A percentile compares a stretch with the other conserved stretches of the same genome.
These are phyloP conservation scores for Cactoblastis cactorum DNA, from an alignment of 2,888 invertebrate genomes.

Conservation along the genomic window DNA sequence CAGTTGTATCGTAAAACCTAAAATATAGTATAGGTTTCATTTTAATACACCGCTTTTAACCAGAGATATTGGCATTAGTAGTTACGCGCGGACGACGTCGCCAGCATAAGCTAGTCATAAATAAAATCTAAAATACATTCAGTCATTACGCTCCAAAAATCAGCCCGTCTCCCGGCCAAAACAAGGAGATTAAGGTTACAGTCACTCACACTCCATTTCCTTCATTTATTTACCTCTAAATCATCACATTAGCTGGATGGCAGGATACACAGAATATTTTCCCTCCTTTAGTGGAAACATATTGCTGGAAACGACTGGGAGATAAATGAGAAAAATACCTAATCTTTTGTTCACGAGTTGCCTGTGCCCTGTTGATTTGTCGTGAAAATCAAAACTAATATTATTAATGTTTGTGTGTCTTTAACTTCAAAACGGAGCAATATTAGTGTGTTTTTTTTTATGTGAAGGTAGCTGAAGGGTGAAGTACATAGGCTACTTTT, in stretches of 20 bases:
- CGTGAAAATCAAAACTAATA: not conserved
- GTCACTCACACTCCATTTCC: conserved; percentile 12
- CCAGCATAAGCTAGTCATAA: not conserved
- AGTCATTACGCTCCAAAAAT: not conserved
- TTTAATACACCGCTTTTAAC: too few species aligned
- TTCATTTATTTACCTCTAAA: conserved; percentile 9
- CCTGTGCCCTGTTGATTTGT: not conserved
- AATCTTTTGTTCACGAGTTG: too few species aligned
- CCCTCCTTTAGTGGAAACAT: not conserved
- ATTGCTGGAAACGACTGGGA: not conserved
- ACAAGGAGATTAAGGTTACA: conserved; percentile 10
- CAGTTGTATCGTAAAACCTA: too few species aligned
- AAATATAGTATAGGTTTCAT: too few species aligned
- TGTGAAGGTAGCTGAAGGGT: too few species aligned
- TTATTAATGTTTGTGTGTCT: too few species aligned
- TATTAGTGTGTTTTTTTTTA: too few species aligned
- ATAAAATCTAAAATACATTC: not conserved
- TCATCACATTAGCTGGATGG: conserved; percentile 7
- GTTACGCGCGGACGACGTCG: too few species aligned
- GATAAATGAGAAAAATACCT: too few species aligned
- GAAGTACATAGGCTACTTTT: too few species aligned
- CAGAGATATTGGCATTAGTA: too few species aligned
- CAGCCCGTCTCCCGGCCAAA: not conserved
- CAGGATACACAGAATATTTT: conserved; percentile 4
- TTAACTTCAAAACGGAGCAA: too few species aligned